Percentiles rank a stretch among this genome's conserved stretches.
Conservation (phyloP, 2,113 vertebrate genomes). For the Corythaeola cristata region DNA sequence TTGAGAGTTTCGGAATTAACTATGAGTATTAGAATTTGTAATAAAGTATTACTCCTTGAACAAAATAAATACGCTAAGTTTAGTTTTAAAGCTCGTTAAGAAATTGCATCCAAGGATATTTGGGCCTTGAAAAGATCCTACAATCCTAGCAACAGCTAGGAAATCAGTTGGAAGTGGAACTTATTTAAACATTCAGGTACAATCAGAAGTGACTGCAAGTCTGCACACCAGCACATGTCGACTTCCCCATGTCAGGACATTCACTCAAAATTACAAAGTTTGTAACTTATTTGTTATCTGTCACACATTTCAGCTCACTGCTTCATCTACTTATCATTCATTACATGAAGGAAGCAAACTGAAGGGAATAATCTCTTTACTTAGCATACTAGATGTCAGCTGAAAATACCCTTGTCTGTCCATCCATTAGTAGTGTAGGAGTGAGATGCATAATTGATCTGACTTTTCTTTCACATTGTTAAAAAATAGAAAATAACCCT, state of each 20-base stretch:
- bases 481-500: constrained; percentile 33
- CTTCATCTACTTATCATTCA: constrained; percentile 6
- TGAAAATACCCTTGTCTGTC: neutral
- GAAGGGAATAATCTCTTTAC: neutral
- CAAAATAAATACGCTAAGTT: neutral
- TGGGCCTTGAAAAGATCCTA: neutral
- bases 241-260: neutral
- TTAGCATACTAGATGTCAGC: neutral
- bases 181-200: neutral
- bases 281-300: neutral
- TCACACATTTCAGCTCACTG: neutral
- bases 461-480: neutral
- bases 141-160: neutral
- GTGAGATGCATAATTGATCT: neutral
- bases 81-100: neutral
- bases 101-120: neutral
- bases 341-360: neutral
- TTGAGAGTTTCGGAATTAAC: neutral
- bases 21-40: neutral
- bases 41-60: neutral
- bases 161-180: neutral
- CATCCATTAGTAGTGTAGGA: neutral
- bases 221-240: neutral
- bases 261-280: neutral
- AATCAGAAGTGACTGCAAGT: neutral